Percentiles rank a stretch among this genome's conserved stretches.
Evolutionary conservation across 2,888 invertebrate genomes (phyloP).

Genomic region (Sycophila texana): DNA sequence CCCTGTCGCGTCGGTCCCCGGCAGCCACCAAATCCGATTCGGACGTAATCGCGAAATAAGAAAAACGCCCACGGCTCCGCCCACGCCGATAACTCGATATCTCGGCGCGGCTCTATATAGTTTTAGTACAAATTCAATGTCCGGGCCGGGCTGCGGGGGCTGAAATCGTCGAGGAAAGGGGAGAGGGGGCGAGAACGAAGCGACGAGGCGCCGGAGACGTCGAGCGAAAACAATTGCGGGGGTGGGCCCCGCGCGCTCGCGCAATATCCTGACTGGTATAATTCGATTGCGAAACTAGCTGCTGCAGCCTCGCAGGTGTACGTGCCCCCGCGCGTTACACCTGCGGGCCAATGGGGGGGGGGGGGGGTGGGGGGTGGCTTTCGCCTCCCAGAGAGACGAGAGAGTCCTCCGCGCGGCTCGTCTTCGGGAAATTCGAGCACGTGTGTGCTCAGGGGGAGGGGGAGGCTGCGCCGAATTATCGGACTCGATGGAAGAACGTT

Average conservation of each 20-base stretch:
- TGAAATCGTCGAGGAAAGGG: conserved; percentile 39
- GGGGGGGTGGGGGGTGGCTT: not conserved
- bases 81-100: conserved; percentile 69
- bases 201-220: conserved; percentile 69
- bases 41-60: conserved; percentile 56
- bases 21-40: conserved; percentile 40
- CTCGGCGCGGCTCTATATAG: conserved; percentile 66
- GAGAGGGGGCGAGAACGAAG: not conserved
- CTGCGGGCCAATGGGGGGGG: too few relatives aligned
- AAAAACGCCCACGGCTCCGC: conserved; percentile 60
- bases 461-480: conserved; percentile 68
- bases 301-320: conserved; percentile 57
- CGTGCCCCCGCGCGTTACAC: conserved; percentile 8
- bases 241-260: conserved; percentile 68
- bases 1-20: not conserved
- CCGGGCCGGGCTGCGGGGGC: conserved; percentile 63
- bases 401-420: not conserved
- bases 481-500: conserved; percentile 74
- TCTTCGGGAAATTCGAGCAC: conserved; percentile 42
- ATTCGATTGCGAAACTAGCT: conserved; percentile 74
- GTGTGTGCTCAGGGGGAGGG: not conserved
- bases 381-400: not conserved
- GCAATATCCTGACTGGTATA: conserved; percentile 75
- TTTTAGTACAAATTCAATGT: conserved; percentile 75
- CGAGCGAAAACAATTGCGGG: conserved; percentile 75